phyloP scores from a whole-genome alignment of 1,140 invertebrate species.

The Trachelipus rathkii region DNA sequence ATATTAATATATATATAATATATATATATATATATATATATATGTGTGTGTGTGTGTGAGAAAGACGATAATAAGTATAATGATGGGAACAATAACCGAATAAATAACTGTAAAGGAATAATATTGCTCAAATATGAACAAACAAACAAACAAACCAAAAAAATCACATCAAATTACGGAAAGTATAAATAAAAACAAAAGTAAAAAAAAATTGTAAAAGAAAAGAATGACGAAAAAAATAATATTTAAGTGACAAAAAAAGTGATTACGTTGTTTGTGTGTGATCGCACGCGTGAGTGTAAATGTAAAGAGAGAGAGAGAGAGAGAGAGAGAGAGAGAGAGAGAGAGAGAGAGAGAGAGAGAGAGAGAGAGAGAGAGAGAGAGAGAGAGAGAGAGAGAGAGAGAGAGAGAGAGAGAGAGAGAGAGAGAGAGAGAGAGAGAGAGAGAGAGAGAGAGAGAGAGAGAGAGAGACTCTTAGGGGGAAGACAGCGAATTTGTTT shows the following conservation, averaged over 20 bases:
- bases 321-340: constrained; percentile 4
- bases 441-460: constrained; percentile 5
- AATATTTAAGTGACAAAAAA: too few species aligned
- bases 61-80: constrained; percentile 1
- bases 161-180: too few species aligned
- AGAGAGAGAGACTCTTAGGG: background rate
- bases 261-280: too few species aligned
- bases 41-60: background rate
- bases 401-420: background rate
- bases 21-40: constrained; percentile 18
- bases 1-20: constrained; percentile 14
- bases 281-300: background rate
- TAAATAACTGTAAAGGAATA: too few species aligned
- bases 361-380: constrained; percentile 7
- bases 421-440: background rate
- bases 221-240: too few species aligned
- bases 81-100: background rate
- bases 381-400: background rate
- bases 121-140: too few species aligned
- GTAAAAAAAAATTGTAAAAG: too few species aligned
- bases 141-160: too few species aligned
- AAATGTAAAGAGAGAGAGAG: background rate
- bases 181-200: too few species aligned
- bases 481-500: background rate
- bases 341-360: constrained; percentile 7